phyloP scores from a whole-genome alignment of 1,140 invertebrate genomes.

The Ladona fulva region DNA sequence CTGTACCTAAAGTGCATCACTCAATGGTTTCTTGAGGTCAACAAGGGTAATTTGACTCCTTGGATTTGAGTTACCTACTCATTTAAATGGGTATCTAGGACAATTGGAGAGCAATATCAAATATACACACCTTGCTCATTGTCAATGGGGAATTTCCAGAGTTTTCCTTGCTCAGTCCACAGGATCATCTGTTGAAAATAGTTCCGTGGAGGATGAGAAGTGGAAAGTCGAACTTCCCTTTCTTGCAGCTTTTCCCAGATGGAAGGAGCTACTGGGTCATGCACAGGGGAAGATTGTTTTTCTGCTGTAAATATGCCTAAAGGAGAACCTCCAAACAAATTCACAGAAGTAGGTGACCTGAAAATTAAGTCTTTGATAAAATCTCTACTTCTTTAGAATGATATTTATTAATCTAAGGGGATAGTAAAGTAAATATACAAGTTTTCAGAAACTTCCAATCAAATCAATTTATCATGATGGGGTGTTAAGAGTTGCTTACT shows the following conservation, averaged over 20 bases:
- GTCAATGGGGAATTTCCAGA: slow-evolving; percentile 96
- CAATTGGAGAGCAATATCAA: too few species aligned
- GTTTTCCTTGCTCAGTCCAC: slow-evolving; percentile 89
- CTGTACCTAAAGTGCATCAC: too few species aligned
- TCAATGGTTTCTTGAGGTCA: too few species aligned
- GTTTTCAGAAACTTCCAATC: too few species aligned
- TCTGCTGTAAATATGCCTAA: slow-evolving; percentile 48
- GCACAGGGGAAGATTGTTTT: slow-evolving; percentile 17
- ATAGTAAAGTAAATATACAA: too few species aligned
- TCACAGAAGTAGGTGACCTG: slow-evolving; percentile 30
- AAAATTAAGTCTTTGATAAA: slow-evolving; percentile 13
- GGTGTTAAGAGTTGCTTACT: too few species aligned
- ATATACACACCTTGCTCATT: slow-evolving; percentile 95
- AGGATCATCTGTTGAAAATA: slow-evolving; percentile 86
- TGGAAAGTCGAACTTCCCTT: slow-evolving; percentile 51
- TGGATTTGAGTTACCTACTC: too few species aligned
- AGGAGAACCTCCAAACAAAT: slow-evolving; percentile 47
- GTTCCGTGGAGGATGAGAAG: slow-evolving; percentile 68
- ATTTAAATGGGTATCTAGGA: too few species aligned
- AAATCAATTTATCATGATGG: too few species aligned
- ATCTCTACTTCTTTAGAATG: too few species aligned
- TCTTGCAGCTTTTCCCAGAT: slow-evolving; percentile 57
- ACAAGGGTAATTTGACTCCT: too few species aligned
- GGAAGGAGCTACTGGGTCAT: slow-evolving; percentile 15
- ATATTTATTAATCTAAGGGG: too few species aligned